Percentiles rank a stretch among this genome's conserved stretches.
Evolutionary conservation across 2,797 vertebrate species (phyloP).

Genomic region (Acomys russatus): DNA sequence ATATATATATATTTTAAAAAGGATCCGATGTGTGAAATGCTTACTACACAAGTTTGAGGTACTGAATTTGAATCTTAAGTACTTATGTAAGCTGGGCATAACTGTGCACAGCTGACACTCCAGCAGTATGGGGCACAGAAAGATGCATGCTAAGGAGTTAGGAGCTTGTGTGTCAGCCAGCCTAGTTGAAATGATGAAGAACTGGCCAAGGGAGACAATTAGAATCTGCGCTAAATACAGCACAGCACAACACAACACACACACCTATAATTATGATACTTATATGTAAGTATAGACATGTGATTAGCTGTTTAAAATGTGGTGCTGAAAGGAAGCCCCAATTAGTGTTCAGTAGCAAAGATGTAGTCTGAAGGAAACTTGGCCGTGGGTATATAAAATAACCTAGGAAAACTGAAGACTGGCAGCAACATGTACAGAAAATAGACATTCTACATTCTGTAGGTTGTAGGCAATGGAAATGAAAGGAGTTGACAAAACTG

Average conservation of each 20-base stretch:
- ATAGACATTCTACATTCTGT: neutral
- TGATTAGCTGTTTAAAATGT: neutral
- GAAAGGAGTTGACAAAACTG: neutral
- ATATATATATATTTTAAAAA: neutral
- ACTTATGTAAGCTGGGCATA: neutral
- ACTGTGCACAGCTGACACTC: neutral
- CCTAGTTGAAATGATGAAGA: neutral
- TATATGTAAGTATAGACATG: neutral
- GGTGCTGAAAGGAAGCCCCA: neutral
- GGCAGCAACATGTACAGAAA: neutral
- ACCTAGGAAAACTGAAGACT: neutral
- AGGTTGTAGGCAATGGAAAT: neutral
- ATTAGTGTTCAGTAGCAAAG: neutral
- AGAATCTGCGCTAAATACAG: neutral
- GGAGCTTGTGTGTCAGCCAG: no score
- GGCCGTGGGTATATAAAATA: neutral
- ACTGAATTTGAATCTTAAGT: neutral
- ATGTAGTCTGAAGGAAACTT: neutral
- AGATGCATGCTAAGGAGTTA: neutral
- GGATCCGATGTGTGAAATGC: neutral
- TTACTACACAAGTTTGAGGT: neutral
- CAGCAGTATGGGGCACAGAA: neutral
- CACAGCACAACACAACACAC: neutral
- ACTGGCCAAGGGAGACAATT: neutral
- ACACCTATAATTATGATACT: neutral